Base-by-base conservation (phyloP, 2,113 vertebrate species). In the Malurus elegans region DNA sequence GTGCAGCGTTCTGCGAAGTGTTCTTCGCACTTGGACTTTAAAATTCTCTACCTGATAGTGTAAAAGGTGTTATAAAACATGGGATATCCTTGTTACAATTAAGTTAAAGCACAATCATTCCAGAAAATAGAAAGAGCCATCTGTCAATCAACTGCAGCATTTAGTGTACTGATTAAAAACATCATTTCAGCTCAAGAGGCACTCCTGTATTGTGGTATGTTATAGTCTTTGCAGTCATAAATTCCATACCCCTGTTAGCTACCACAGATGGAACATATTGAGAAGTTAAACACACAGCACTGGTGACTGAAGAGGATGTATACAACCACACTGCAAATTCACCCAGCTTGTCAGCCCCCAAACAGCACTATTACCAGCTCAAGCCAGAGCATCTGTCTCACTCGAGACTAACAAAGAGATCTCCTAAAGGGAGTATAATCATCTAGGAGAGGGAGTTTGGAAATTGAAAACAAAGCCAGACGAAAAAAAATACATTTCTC, bases 151-250 rank as follows among this genome's bases (percentile, higher is more conserved):
- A 85, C 82, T 79, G 60, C 72, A 93, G 86, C 93, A 93, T 94
- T 95, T 94, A 92, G 82, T 58, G 62, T 51, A 76, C 84, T 95
- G 92, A 97, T 95, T 94, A 93, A 95, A 95, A 97, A 73, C 94
- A 95, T 83, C 51, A 86, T 91, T 95, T 94, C 70, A 84, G 88
- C 82, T 88, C 82, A 71, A 94, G 94, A 96, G 92, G 85, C 88
- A 88, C 72, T 96, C 82, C 88, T 90, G 92, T 90, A 93, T 81
- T 93, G 92, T 95, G 69, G 72, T 88, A 86, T 88, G 86, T 96
- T 93, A 87, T 6, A 87, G 67, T 54, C 94, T 91, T 92, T 42
- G 70, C 81, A 94, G 79, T 74, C 92, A 94, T 84, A 90, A 84
- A 94, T 91, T 91, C 92, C 91, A 90, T 93, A 85, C 89, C 95